Conservation (phyloP, 1,140 invertebrate species). For the Eulimnadia texana region DNA sequence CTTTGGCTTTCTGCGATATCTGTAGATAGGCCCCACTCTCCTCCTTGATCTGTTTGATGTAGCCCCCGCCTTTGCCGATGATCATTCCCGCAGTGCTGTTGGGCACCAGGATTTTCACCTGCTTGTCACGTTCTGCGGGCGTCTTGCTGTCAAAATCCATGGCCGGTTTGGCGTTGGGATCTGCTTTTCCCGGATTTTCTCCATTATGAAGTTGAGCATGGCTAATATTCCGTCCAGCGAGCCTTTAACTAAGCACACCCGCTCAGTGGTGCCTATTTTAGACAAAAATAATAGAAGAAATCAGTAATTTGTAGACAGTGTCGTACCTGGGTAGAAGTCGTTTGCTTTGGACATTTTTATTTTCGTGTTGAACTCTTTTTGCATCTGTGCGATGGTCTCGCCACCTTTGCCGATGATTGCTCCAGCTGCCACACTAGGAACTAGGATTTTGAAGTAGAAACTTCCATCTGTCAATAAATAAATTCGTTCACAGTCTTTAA, state of each 20-base stretch:
- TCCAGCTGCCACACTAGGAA: constrained; percentile 87
- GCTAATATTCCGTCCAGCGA: constrained; percentile 81
- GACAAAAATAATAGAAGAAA: constrained; percentile 7
- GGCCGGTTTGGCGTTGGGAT: constrained; percentile 61
- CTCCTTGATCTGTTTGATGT: constrained; percentile 90
- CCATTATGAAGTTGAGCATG: constrained; percentile 91
- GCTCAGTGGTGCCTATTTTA: constrained; percentile 78
- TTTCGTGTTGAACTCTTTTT: constrained; percentile 85
- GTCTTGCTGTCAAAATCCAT: constrained; percentile 37
- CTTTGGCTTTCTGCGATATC: constrained; percentile 98
- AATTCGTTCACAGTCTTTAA: not conserved
- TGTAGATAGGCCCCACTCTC: constrained; percentile 88
- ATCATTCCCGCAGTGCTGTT: constrained; percentile 96
- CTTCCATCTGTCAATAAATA: constrained; percentile 40
- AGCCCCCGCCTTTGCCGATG: constrained; percentile 96
- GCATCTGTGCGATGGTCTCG: constrained; percentile 89
- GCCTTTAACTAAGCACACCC: constrained; percentile 93
- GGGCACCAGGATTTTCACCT: constrained; percentile 91
- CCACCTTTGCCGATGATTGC: constrained; percentile 96
- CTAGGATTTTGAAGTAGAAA: constrained; percentile 88
- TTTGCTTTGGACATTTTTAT: constrained; percentile 98
- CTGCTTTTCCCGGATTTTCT: constrained; percentile 94
- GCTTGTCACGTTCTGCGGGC: constrained; percentile 39
- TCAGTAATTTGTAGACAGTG: not conserved
- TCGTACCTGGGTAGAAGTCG: constrained; percentile 87